A percentile compares a stretch with the other conserved stretches of the same genome.
These are phyloP conservation scores for Cyanoliseus patagonus DNA, from an alignment of 2,113 vertebrate genomes.

Conservation along the genomic window DNA sequence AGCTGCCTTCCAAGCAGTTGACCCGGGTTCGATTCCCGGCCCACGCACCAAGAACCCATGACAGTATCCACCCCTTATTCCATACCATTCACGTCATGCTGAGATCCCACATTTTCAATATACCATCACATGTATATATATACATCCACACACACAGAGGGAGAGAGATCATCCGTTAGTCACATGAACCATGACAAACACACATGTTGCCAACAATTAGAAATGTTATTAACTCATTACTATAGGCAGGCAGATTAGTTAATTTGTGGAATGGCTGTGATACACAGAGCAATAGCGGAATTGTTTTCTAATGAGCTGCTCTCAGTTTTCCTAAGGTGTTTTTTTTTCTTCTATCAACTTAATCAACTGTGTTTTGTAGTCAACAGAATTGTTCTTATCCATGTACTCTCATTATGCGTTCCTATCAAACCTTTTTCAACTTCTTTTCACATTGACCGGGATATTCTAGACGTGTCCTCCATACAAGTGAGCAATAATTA, in stretches of 20 bases:
- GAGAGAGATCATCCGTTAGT: no score
- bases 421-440: not conserved
- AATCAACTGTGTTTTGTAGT: not conserved
- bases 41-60: not conserved
- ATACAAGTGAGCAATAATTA: not conserved
- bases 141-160: no score
- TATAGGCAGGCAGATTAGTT: not conserved
- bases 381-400: not conserved
- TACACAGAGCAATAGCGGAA: not conserved
- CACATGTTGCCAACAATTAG: not conserved
- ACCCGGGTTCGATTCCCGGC: conserved; percentile 71
- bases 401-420: not conserved
- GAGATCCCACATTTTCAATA: no score
- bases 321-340: not conserved
- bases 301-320: not conserved
- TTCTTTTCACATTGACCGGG: not conserved
- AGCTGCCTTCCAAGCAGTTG: conserved; percentile 82
- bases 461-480: not conserved
- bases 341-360: not conserved
- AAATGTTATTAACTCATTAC: not conserved
- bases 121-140: no score
- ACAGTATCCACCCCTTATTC: no score
- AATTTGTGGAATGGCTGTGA: not conserved
- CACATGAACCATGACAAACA: not conserved
- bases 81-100: no score